These are phyloP conservation scores for Eudiplozoon nipponicum DNA, from an alignment of 2,888 invertebrate genomes.

Conservation along the genomic window DNA sequence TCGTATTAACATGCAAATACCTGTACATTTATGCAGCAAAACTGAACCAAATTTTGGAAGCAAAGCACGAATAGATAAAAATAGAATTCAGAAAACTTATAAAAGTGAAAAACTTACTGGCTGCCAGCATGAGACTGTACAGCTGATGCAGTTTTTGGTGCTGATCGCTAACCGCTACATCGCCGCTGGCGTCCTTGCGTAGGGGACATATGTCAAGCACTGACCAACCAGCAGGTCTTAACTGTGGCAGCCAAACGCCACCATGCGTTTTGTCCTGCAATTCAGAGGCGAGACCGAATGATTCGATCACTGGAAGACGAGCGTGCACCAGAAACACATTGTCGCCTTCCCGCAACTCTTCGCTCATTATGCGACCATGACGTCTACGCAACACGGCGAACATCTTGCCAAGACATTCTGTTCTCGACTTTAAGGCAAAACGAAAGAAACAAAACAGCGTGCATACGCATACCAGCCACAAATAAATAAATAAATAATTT, in stretches of 20 bases:
- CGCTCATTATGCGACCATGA: slow-evolving; percentile 52
- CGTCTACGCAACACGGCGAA: slow-evolving; percentile 58
- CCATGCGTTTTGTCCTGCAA: slow-evolving; percentile 78
- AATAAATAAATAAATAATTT: no score
- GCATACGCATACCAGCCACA: no score
- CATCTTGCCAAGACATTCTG: slow-evolving; percentile 22
- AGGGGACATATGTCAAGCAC: slow-evolving; percentile 46
- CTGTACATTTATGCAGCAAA: no score
- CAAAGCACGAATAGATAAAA: no score
- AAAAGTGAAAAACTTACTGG: no score
- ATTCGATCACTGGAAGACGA: slow-evolving; percentile 68
- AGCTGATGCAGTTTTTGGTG: no score
- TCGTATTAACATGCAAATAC: no score
- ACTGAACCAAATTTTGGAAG: no score
- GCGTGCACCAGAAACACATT: slow-evolving; percentile 53
- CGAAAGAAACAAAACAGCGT: no score
- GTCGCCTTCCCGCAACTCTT: slow-evolving; percentile 62
- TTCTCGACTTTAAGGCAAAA: slow-evolving; percentile 4
- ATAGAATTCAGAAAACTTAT: no score
- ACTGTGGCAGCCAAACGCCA: slow-evolving; percentile 52
- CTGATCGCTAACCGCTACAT: not conserved
- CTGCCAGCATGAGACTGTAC: no score
- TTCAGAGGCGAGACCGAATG: slow-evolving; percentile 68
- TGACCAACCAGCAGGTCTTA: slow-evolving; percentile 90
- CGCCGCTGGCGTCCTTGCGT: slow-evolving; percentile 54